Percentiles rank a stretch among this genome's conserved stretches.
Evolutionary conservation across 2,888 invertebrate species (phyloP).

Genomic region (Clistopyga incitator): DNA sequence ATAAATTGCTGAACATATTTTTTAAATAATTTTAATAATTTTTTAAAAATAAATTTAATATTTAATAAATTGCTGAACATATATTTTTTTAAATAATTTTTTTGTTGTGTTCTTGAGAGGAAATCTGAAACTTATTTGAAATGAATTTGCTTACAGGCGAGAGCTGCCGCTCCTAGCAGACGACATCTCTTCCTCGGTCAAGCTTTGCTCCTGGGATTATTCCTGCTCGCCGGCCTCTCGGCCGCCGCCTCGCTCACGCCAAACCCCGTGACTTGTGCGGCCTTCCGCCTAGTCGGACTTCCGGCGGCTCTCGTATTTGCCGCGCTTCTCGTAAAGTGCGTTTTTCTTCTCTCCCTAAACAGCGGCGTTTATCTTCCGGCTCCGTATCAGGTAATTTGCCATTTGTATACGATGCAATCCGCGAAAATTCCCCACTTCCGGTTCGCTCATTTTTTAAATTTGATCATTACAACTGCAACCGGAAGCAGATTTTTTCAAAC

Average conservation of each 20-base stretch:
- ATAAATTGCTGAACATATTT: too few relatives aligned
- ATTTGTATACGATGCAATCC: too few relatives aligned
- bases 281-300: slow-evolving; percentile 92
- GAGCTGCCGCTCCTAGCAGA: slow-evolving; percentile 92
- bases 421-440: too few relatives aligned
- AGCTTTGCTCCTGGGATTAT: slow-evolving; percentile 93
- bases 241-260: slow-evolving; percentile 92
- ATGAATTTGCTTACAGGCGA: slow-evolving; percentile 85
- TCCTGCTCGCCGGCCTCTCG: slow-evolving; percentile 92
- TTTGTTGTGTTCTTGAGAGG: neutral
- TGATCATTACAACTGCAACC: too few relatives aligned
- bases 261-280: slow-evolving; percentile 92
- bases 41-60: too few relatives aligned
- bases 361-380: slow-evolving; percentile 96
- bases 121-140: neutral
- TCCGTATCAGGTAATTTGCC: slow-evolving; percentile 90
- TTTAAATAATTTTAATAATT: too few relatives aligned
- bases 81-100: too few relatives aligned
- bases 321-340: slow-evolving; percentile 96
- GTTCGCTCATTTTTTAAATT: too few relatives aligned
- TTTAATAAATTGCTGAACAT: too few relatives aligned
- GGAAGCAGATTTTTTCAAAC: too few relatives aligned
- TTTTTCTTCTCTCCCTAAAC: slow-evolving; percentile 96
- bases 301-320: slow-evolving; percentile 95
- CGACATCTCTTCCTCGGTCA: slow-evolving; percentile 95